Evolutionary conservation across 2,888 invertebrate species (phyloP).

Genomic region (Drosophila cracens): DNA sequence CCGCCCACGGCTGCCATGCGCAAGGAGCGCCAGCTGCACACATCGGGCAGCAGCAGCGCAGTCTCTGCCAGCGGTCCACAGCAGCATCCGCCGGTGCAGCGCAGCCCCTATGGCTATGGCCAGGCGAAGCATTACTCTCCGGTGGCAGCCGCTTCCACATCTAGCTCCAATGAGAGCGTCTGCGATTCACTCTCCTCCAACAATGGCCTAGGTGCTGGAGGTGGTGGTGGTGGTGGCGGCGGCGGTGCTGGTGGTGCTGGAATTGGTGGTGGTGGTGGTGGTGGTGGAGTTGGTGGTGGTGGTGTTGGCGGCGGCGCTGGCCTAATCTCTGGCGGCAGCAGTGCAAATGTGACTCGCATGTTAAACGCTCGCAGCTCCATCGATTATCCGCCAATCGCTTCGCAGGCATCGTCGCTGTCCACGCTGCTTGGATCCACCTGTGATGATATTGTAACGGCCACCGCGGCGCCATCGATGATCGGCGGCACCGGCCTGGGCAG

Average conservation of each 20-base stretch:
- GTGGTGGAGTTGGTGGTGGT: slow-evolving; percentile 37
- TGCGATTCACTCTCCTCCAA: slow-evolving; percentile 89
- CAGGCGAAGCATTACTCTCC: slow-evolving; percentile 83
- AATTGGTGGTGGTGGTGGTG: slow-evolving; percentile 44
- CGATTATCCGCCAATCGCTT: slow-evolving; percentile 81
- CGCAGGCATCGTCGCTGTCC: slow-evolving; percentile 81
- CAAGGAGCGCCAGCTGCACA: slow-evolving; percentile 77
- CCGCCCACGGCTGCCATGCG: slow-evolving; percentile 82
- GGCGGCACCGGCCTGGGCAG: slow-evolving; percentile 67
- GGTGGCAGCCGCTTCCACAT: slow-evolving; percentile 86
- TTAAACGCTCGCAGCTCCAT: slow-evolving; percentile 76
- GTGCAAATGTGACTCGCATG: slow-evolving; percentile 60
- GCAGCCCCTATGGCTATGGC: slow-evolving; percentile 80
- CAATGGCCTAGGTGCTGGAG: slow-evolving; percentile 85
- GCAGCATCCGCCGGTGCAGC: slow-evolving; percentile 79
- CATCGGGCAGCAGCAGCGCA: slow-evolving; percentile 46
- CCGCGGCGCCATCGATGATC: slow-evolving; percentile 79
- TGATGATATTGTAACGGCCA: slow-evolving; percentile 82
- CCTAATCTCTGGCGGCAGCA: slow-evolving; percentile 39
- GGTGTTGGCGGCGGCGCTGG: slow-evolving; percentile 2
- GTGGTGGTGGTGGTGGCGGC: slow-evolving; percentile 77
- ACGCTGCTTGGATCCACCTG: slow-evolving; percentile 80
- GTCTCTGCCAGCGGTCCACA: slow-evolving; percentile 61
- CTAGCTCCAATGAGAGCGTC: slow-evolving; percentile 94
- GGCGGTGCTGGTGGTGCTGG: slow-evolving; percentile 13